These are phyloP conservation scores for Pogonognathellus flavescens DNA, from an alignment of 1,140 invertebrate species.

Conservation along the genomic window DNA sequence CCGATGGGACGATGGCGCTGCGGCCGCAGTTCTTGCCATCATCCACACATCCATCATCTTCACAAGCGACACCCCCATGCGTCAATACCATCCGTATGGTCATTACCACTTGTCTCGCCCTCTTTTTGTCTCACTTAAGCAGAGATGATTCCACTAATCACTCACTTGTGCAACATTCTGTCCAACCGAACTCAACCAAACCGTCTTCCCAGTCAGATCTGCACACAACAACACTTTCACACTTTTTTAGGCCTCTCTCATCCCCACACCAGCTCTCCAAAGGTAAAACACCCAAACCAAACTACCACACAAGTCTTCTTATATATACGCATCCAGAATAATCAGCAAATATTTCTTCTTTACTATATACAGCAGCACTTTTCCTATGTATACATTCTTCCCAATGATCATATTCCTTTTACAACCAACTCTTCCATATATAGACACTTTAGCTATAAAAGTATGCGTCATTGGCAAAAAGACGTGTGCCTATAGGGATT, in stretches of 20 bases:
- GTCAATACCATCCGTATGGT: constrained; percentile 54
- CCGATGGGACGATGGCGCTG: constrained; percentile 43
- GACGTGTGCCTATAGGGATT: too few species aligned
- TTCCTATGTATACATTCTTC: too few species aligned
- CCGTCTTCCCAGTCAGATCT: background rate
- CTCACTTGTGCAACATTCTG: constrained; percentile 53
- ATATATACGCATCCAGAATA: too few species aligned
- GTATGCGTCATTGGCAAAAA: too few species aligned
- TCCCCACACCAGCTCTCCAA: background rate
- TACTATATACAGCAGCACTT: too few species aligned
- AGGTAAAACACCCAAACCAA: too few species aligned
- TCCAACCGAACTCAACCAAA: background rate
- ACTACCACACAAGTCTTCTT: too few species aligned
- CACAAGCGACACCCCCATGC: constrained; percentile 29
- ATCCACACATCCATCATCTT: constrained; percentile 57
- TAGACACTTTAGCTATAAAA: too few species aligned
- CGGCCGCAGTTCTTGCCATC: constrained; percentile 37
- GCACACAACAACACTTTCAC: background rate
- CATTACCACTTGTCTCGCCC: constrained; percentile 42
- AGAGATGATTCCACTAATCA: constrained; percentile 50
- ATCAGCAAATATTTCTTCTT: too few species aligned
- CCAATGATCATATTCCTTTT: too few species aligned
- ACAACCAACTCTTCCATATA: too few species aligned
- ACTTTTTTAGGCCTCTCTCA: background rate
- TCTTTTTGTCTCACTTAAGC: constrained; percentile 52